phyloP scores from a whole-genome alignment of 2,888 invertebrate genomes.

The Plagiodera versicolora region DNA sequence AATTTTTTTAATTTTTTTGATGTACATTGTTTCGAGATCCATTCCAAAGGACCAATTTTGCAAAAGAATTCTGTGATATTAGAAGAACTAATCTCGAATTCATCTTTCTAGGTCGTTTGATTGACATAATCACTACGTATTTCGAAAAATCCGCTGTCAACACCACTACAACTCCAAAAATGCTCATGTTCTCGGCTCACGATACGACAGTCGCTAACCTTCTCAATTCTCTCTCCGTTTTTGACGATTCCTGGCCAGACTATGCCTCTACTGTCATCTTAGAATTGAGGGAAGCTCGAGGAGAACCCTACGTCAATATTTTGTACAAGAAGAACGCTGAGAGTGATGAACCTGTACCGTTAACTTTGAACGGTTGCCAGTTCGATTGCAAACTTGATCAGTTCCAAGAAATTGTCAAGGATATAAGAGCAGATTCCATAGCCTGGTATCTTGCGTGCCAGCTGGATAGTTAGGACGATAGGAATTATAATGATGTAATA shows the following conservation, averaged over 20 bases:
- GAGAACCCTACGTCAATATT: conserved; percentile 16
- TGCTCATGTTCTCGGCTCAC: conserved; percentile 75
- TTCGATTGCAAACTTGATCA: conserved; percentile 19
- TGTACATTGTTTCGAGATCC: too few species aligned
- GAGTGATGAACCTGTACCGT: not conserved
- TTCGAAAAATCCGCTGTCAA: conserved; percentile 18
- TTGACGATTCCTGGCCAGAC: conserved; percentile 63
- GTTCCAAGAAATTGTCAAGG: conserved; percentile 18
- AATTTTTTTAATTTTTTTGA: too few species aligned
- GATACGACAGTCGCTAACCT: conserved; percentile 73
- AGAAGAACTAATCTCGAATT: too few species aligned
- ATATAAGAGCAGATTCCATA: conserved; percentile 9
- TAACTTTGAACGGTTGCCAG: conserved; percentile 14
- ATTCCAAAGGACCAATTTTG: too few species aligned
- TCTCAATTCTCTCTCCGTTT: conserved; percentile 68
- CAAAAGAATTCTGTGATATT: too few species aligned
- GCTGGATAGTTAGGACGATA: too few species aligned
- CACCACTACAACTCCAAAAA: conserved; percentile 52
- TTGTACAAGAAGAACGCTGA: conserved; percentile 22
- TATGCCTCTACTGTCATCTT: conserved; percentile 68
- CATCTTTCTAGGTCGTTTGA: conserved; percentile 28
- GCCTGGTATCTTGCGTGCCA: too few species aligned
- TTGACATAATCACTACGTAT: conserved; percentile 27
- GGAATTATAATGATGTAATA: too few species aligned
- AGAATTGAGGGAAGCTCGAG: conserved; percentile 60